These are phyloP conservation scores for Rhopalosiphum nymphaeae DNA, from an alignment of 2,888 invertebrate species.

Conservation along the genomic window DNA sequence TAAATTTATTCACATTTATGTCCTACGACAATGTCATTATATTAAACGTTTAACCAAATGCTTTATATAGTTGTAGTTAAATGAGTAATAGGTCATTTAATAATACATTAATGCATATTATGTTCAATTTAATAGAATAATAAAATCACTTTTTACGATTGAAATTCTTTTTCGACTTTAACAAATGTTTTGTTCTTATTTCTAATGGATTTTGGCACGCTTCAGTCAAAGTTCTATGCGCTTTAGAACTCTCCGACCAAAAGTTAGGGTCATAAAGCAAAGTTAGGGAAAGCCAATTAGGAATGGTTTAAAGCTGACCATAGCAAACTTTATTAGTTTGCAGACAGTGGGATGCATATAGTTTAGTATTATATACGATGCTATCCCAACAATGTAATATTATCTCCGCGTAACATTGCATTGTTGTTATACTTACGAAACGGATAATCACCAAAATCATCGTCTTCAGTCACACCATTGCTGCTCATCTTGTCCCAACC, in stretches of 20 bases:
- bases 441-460: slow-evolving; percentile 67
- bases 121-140: neutral
- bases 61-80: neutral
- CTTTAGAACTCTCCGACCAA: neutral
- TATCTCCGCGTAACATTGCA: neutral
- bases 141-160: neutral
- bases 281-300: slow-evolving; percentile 40
- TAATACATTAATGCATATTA: neutral
- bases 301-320: slow-evolving; percentile 37
- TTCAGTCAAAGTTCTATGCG: neutral
- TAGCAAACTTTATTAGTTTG: neutral
- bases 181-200: neutral
- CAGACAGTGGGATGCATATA: neutral
- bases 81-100: neutral
- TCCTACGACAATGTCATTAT: neutral
- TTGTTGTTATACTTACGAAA: slow-evolving; percentile 40
- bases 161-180: neutral
- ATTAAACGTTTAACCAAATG: neutral
- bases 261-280: neutral
- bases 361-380: neutral
- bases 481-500: slow-evolving; percentile 68
- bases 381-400: neutral
- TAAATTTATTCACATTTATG: neutral
- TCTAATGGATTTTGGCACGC: neutral
- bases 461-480: slow-evolving; percentile 67